A percentile compares a stretch with the other conserved stretches of the same genome.
These are phyloP conservation scores for Apeira syringaria DNA, from an alignment of 2,888 invertebrate genomes.

Conservation along the genomic window DNA sequence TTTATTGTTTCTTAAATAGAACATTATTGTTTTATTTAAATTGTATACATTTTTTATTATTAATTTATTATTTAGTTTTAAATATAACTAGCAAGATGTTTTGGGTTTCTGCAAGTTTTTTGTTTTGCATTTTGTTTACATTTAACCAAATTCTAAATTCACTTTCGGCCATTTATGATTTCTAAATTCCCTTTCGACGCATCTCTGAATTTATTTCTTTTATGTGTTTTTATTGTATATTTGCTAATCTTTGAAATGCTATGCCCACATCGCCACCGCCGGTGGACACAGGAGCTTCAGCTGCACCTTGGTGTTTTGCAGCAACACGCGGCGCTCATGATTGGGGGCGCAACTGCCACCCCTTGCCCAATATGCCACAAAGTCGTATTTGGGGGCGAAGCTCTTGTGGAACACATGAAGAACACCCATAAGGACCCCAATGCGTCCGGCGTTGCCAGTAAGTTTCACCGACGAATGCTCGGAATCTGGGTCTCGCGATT, in stretches of 20 bases:
- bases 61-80: no score
- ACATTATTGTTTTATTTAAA: no score
- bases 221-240: conserved; percentile 55
- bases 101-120: no score
- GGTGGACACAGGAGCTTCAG: conserved; percentile 90
- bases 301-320: conserved; percentile 97
- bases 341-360: conserved; percentile 95
- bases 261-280: conserved; percentile 71
- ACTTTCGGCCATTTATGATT: conserved; percentile 48
- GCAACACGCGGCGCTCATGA: conserved; percentile 96
- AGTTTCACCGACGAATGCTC: conserved; percentile 69
- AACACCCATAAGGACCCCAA: conserved; percentile 97
- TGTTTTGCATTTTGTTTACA: no score
- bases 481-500: conserved; percentile 31
- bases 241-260: conserved; percentile 74
- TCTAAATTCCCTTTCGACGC: conserved; percentile 57
- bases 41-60: no score
- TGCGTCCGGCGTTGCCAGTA: conserved; percentile 94
- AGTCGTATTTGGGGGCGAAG: conserved; percentile 96
- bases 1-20: no score
- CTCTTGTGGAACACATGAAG: conserved; percentile 98
- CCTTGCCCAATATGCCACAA: conserved; percentile 97
- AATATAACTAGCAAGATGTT: no score
- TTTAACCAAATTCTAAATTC: conserved; percentile 56
- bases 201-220: conserved; percentile 40